Evolutionary conservation across 2,888 invertebrate genomes (phyloP), one percentile per base, ranked within the genome.

Genomic region (Drosophila mulleri): DNA sequence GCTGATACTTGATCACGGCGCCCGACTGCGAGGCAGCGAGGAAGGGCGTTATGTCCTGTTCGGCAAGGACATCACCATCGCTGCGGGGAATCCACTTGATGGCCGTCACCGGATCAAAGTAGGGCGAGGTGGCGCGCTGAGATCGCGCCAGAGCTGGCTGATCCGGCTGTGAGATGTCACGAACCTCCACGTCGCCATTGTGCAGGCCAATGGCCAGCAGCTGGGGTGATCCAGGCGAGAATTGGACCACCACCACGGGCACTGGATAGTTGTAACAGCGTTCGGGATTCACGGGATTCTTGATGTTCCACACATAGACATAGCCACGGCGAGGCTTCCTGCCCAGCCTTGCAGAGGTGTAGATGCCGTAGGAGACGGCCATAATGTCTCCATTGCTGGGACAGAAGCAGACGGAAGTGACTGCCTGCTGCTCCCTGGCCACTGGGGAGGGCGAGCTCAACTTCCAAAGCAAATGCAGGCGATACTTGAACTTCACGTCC

Each of bases 211-310:
- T 94, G 0, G 96, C 97, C 23, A 97, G 90, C 83, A 96, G 94
- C 91, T 96, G 96, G 0, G 97, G 96, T 66, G 94, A 94, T 47
- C 92, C 93, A 1, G 92, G 93, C 0, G 96, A 96, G 93, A 97
- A 97, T 47, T 95, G 94, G 0, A 97, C 92, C 0, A 95, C 94
- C 0, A 96, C 96, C 0, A 97, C 94, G 0, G 96, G 94, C 53
- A 94, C 93, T 0, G 93, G 89, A 84, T 96, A 96, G 5, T 92
- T 82, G 83, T 95, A 96, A 8, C 94, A 89, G 71, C 96, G 94
- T 91, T 97, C 97, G 0, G 97, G 97, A 87, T 95, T 95, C 16
- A 94, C 94, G 0, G 97, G 97, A 91, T 97, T 97, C 92, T 97
- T 96, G 2, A 96, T 95, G 84, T 95, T 96, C 97, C 97, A 97